Evolutionary conservation across 2,888 invertebrate genomes (phyloP), one percentile per base, ranked within the genome.

Genomic region (Pristionchus japonicus): DNA sequence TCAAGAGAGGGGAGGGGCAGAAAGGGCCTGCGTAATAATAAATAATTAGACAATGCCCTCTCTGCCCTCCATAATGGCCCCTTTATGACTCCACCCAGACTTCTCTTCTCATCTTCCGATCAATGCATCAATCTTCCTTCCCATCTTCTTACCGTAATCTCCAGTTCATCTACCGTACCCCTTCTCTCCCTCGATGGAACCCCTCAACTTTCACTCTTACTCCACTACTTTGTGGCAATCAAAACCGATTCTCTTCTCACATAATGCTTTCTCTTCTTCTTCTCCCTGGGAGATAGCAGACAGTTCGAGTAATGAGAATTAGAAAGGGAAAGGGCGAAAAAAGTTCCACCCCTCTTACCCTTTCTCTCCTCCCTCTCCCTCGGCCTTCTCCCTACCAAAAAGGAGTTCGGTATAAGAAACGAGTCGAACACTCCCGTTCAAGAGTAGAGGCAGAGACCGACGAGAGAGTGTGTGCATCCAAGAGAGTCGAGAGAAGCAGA

Each of bases 311-410:
- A 74, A 74, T 74, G 74, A 74, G 74, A 74, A 31, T 49, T 49
- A 27, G 82, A 82, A 82, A 82, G 49, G 40, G 82, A 82, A 82
- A 82, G 82, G 82, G 52, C 82, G 82, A 82, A 82, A 82, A 82
- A 82, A 82, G 82, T 82, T 82, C 82, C 49, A 82, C 82, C 82
- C 82, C 23, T 49, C 47, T n/a, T 82, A 15, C 49, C 47, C 82
- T 77, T 27, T 20, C 40, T 40, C 15, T 49, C 27, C 27, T 15
- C 82, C 43, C 77, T 20, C 77, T 43, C 40, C 11, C 40, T n/a
- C n/a, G n/a, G n/a, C n/a, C n/a, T n/a, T n/a, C n/a, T n/a, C n/a
- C n/a, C n/a, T n/a, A n/a, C 77, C 20, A 23, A 49, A 82, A 49
- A 52, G 82, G 49, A 43, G 47, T 52, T 82, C 82, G 52, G 77